phyloP scores from a whole-genome alignment of 2,888 invertebrate species.

The Caenorhabditis sp. region DNA sequence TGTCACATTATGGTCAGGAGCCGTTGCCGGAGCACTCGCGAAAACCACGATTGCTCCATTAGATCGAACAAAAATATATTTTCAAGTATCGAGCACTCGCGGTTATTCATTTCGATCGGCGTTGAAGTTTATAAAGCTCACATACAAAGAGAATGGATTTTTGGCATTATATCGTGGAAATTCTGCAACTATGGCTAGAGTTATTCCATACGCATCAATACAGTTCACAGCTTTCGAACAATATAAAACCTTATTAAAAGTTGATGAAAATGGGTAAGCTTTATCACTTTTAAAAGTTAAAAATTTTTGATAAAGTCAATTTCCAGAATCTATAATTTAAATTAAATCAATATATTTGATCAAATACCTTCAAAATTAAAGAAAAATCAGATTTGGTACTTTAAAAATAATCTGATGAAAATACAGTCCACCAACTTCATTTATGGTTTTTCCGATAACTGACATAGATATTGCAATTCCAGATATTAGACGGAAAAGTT shows the following conservation, averaged over 20 bases:
- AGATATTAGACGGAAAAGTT: no score
- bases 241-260: slow-evolving; percentile 82
- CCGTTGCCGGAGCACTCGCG: slow-evolving; percentile 88
- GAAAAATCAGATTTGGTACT: no score
- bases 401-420: no score
- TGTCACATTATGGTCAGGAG: slow-evolving; percentile 88
- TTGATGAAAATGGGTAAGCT: slow-evolving; percentile 59
- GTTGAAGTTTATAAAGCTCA: slow-evolving; percentile 74
- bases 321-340: no score
- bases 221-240: slow-evolving; percentile 98
- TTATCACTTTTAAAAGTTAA: neutral
- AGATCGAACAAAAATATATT: slow-evolving; percentile 97
- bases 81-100: slow-evolving; percentile 77
- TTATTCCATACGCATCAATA: slow-evolving; percentile 94
- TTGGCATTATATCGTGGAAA: slow-evolving; percentile 85
- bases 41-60: slow-evolving; percentile 96
- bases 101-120: slow-evolving; percentile 74
- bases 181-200: slow-evolving; percentile 95
- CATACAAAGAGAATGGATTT: slow-evolving; percentile 82
- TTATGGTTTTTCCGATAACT: no score
- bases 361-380: no score
- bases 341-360: no score
- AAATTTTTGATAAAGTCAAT: slow-evolving; percentile 3
- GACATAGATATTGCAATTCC: no score
- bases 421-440: no score